Evolutionary conservation across 2,888 invertebrate genomes (phyloP).

Genomic region (Lasioglossum marginatum): DNA sequence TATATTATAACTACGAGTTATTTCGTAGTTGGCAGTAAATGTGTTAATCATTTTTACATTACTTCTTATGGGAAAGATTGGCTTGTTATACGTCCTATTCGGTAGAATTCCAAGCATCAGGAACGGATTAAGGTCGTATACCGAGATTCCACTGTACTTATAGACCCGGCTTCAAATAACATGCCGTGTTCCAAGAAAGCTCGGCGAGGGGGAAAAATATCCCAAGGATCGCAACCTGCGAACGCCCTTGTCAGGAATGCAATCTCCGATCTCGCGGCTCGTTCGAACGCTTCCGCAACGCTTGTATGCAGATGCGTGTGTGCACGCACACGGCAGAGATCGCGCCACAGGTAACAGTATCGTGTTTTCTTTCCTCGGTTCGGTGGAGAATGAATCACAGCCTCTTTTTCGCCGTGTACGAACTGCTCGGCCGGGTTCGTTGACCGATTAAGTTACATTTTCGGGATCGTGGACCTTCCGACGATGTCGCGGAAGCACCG

Average conservation of each 20-base stretch:
- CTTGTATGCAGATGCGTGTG: conserved; percentile 21
- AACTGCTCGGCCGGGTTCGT: background rate
- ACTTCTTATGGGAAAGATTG: too few species aligned
- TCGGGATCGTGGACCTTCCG: background rate
- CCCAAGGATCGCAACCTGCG: conserved; percentile 28
- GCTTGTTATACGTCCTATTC: too few species aligned
- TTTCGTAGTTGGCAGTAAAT: too few species aligned
- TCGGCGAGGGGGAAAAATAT: background rate
- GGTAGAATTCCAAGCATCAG: too few species aligned
- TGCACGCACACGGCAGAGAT: conserved; percentile 18
- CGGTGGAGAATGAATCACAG: background rate
- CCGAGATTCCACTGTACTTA: too few species aligned
- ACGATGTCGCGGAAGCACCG: background rate
- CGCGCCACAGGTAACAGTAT: conserved; percentile 51
- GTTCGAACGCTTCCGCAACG: conserved; percentile 23
- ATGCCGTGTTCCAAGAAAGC: background rate
- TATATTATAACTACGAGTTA: too few species aligned
- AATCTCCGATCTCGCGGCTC: conserved; percentile 55
- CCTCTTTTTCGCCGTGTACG: conserved; percentile 14
- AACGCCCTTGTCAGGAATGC: conserved; percentile 64
- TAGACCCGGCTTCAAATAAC: too few species aligned
- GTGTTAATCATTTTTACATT: too few species aligned
- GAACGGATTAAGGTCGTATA: too few species aligned
- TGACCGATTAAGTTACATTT: conserved; percentile 8
- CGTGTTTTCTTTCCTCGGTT: conserved; percentile 19